Conservation (phyloP, 1,140 invertebrate species). For the Meloidogyne floridensis region DNA sequence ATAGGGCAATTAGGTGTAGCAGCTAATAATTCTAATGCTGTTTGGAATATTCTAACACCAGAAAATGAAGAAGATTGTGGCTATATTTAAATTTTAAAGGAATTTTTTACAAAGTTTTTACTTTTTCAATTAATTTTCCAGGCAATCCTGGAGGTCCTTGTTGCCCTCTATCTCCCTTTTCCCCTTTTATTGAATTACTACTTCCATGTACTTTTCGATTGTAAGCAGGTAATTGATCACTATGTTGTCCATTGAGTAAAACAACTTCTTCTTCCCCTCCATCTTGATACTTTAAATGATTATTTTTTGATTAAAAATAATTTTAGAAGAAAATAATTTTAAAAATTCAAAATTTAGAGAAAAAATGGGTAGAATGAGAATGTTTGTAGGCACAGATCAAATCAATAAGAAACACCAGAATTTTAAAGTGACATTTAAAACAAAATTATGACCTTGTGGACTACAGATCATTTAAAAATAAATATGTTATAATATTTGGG, state of each 20-base stretch:
- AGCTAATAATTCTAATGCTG: slow-evolving; percentile 52
- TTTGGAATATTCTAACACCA: slow-evolving; percentile 46
- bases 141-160: slow-evolving; percentile 29
- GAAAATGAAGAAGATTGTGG: background rate
- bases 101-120: background rate
- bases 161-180: slow-evolving; percentile 47
- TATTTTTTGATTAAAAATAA: background rate
- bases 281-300: background rate
- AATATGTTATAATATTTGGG: too few species aligned
- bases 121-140: slow-evolving; percentile 23
- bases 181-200: slow-evolving; percentile 43
- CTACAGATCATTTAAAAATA: too few species aligned
- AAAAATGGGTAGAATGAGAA: too few species aligned
- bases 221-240: slow-evolving; percentile 31
- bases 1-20: slow-evolving; percentile 29
- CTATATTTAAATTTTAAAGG: background rate
- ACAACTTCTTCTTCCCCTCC: background rate
- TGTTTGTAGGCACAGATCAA: too few species aligned
- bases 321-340: background rate
- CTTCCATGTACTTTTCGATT: slow-evolving; percentile 29
- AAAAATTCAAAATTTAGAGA: too few species aligned
- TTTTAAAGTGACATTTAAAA: too few species aligned
- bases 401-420: too few species aligned
- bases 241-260: slow-evolving; percentile 18
- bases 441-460: too few species aligned